Evolutionary conservation across 2,113 vertebrate species (phyloP), one percentile per base, ranked within the genome.

Genomic region (Pseudonaja textilis): DNA sequence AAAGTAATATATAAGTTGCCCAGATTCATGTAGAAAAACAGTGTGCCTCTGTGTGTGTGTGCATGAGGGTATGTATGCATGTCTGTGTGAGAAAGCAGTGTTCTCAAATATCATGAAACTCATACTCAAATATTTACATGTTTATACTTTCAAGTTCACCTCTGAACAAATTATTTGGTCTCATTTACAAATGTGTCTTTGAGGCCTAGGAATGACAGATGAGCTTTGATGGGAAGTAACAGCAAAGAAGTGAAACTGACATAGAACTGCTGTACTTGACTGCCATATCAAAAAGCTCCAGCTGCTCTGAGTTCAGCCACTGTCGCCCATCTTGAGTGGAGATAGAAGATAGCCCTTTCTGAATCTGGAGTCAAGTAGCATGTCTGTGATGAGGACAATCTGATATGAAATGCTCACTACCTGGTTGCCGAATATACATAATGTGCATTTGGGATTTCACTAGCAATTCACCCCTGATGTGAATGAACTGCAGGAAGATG

Each of bases 101-200:
- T 95, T 97, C 95, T 96, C 96, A 96, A 96, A 97, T 95, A 96
- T 93, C 96, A 96, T 97, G 96, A 97, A 96, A 96, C 95, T 96
- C 96, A 96, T 96, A 96, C 96, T 97, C 95, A 97, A 97, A 97
- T 97, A 97, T 97, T 97, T 97, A 97, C 96, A 64, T 96, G 95
- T 96, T 97, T 97, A 96, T 96, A 96, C 95, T 97, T 93, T 96
- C 5, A 87, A 93, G 95, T 95, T 95, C 96, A 96, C 96, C 96
- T 95, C 94, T 94, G 96, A 96, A 96, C 95, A 95, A 96, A 97
- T 96, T 97, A 96, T 97, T 97, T 97, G 97, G 96, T 96, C 97
- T 96, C 96, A 96, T 97, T 97, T 97, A 96, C 96, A 95, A 97
- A 97, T 95, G 96, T 96, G 95, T 97, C 95, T 93, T 91, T 92